Base-by-base conservation (phyloP, 30 jellyfish, hydroid and myxozoan genomes). In the Catostylus mosaicus region DNA sequence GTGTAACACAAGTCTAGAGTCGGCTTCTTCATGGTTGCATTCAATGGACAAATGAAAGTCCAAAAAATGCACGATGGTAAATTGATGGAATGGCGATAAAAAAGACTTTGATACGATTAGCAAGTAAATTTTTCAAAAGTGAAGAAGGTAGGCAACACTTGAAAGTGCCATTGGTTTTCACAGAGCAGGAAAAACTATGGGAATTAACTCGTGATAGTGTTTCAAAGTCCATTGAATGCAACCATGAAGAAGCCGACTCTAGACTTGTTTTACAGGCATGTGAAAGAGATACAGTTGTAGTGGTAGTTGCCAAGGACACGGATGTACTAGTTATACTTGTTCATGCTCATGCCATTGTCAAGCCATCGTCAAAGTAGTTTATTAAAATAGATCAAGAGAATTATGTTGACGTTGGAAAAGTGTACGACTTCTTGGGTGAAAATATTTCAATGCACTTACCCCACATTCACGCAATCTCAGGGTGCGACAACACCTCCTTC, bases 401-500 rank as follows among this genome's bases (percentile, higher is more conserved):
- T 34, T 78, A 2, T 26, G 70, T 78, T 1, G 81, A 78, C 23
- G 38, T 81, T 67, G 63, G 77, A 36, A 81, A 81, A 23, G 65
- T 68, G 29, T 60, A n/a, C 5, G 91, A 54, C 29, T 52, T 19
- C 33, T 33, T 67, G 0, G 85, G 61, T 18, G 75, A 29, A 34
- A n/a, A 64, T 36, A 27, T 80, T 29, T 80, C 83, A 36, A 65
- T 1, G 59, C 30, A 24, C 18, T 45, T 78, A 40, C 73, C 90
- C 12, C 88, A 77, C 43, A 54, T 54, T 52, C 88, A 52, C 65
- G 67, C 88, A 27, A 77, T 54, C 43, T 54, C 88, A 12, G 64
- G 88, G 38, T 77, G 88, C 35, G 88, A 37, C 78, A 77, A 84
- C 11, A 77, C 88, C 43, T 77, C 78, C 43, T 77, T 77, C 66